These are phyloP conservation scores for Buphagus erythrorhynchus DNA, from an alignment of 2,797 vertebrate species.

Conservation along the genomic window DNA sequence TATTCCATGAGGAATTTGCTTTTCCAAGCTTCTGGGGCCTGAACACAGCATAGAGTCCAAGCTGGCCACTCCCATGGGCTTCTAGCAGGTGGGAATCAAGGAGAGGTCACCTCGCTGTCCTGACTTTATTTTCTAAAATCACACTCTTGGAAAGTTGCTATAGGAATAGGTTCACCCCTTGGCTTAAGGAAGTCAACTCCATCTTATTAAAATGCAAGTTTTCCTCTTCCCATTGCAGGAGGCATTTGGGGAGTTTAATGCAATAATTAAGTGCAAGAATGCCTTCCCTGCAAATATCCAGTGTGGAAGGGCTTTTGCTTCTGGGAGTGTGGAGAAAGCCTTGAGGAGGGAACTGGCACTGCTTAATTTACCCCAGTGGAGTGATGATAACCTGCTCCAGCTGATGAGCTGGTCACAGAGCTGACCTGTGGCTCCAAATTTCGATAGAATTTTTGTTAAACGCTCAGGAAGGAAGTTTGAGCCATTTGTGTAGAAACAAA, in stretches of 20 bases:
- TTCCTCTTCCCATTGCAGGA: background rate
- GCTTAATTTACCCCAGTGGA: background rate
- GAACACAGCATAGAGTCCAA: background rate
- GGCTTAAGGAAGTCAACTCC: background rate
- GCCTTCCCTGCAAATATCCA: too few species aligned
- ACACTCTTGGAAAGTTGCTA: background rate
- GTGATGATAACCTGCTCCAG: background rate
- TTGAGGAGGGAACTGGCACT: background rate
- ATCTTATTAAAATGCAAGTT: background rate
- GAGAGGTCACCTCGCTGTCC: background rate
- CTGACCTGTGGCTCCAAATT: background rate
- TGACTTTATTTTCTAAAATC: background rate
- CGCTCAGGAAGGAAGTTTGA: background rate
- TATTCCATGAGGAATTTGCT: background rate
- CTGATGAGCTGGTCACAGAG: background rate
- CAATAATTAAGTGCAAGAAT: background rate
- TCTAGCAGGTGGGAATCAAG: background rate
- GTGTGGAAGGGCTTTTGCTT: background rate
- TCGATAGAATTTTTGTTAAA: background rate
- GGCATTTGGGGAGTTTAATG: background rate
- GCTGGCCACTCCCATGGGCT: background rate
- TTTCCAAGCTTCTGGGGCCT: background rate
- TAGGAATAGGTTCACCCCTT: background rate
- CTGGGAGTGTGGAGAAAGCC: background rate
- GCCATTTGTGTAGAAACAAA: background rate